Base-by-base conservation (phyloP, 2,888 invertebrate species). In the Matsumyia berberina region DNA sequence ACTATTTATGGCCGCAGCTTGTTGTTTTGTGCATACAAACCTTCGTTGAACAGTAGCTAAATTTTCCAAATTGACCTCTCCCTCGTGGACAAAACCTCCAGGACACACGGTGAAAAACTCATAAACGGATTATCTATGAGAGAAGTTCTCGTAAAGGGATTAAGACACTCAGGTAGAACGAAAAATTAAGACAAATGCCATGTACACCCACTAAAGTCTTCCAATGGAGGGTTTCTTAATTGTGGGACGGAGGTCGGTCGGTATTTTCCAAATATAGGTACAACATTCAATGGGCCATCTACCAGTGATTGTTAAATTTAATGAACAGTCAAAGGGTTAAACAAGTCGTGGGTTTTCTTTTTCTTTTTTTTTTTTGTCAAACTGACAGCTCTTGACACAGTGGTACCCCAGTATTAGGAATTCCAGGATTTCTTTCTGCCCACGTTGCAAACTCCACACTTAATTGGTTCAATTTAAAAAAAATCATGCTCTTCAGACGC, bases 401-500 rank as follows among this genome's bases (percentile, higher is more conserved):
- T 83, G 83, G 83, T 79, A 73, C 37, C 60, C 82, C 82, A 39
- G 37, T 24, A 31, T 31, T 53, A 51, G 76, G 35, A 60, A 60
- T 35, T 58, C 49, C n/a, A n/a, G n/a, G n/a, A n/a, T 51, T 70
- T 64, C 70, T 62, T 29, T 70, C 70, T 78, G 78, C 57, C 78
- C 83, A 83, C 73, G 83, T 49, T 79, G 83, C 83, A 74, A 74
- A 64, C 70, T 76, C 58, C 9, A 46, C 58, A 53, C 64, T 76
- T 85, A 85, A 85, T 85, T 85, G 74, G 85, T 85, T 70, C 85
- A 85, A 85, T 85, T 85, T 85, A 80, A 85, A 80, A 80, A 80
- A 85, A 85, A 85, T 76, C 85, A 85, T 85, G 85, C 64, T 74
- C 85, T 85, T 69, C 74, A 85, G 76, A 77, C 60, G 70, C 42